phyloP scores from a whole-genome alignment of 1,140 invertebrate genomes.

The Diachasmimorpha longicaudata region DNA sequence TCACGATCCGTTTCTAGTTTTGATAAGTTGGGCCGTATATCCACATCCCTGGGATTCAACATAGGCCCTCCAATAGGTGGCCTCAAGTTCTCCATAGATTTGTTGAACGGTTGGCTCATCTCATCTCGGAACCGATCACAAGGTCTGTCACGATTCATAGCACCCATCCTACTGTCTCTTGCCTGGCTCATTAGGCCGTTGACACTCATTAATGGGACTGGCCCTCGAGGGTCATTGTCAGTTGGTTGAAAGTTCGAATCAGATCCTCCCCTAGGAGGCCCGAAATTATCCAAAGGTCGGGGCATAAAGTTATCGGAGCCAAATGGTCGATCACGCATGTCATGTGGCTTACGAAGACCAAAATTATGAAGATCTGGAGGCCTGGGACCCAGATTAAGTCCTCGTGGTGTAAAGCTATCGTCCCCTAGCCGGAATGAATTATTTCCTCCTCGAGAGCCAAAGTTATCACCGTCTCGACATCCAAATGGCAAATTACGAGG shows the following conservation, averaged over 20 bases:
- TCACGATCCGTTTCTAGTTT: not conserved
- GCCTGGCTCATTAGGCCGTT: constrained; percentile 19
- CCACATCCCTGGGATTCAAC: not conserved
- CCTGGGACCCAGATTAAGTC: not conserved
- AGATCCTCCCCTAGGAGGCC: not conserved
- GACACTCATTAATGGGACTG: constrained; percentile 31
- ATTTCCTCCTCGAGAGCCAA: constrained; percentile 19
- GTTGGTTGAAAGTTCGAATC: not conserved
- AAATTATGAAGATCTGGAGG: constrained; percentile 20
- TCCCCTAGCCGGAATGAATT: constrained; percentile 19
- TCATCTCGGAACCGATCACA: not conserved
- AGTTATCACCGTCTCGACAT: constrained; percentile 10
- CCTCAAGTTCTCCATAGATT: not conserved
- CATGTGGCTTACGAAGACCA: constrained; percentile 1
- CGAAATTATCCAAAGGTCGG: not conserved
- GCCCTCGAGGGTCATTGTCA: not conserved
- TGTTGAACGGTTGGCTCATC: not conserved
- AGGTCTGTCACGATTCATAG: constrained; percentile 15
- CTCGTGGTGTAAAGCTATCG: constrained; percentile 17
- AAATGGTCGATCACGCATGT: constrained; percentile 26
- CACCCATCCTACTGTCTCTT: not conserved
- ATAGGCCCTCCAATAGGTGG: not conserved
- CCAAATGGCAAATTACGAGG: constrained; percentile 1
- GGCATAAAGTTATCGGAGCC: not conserved
- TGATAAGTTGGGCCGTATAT: not conserved